Base-by-base conservation (phyloP, 2,888 invertebrate genomes). In the Helobdella robusta region DNA sequence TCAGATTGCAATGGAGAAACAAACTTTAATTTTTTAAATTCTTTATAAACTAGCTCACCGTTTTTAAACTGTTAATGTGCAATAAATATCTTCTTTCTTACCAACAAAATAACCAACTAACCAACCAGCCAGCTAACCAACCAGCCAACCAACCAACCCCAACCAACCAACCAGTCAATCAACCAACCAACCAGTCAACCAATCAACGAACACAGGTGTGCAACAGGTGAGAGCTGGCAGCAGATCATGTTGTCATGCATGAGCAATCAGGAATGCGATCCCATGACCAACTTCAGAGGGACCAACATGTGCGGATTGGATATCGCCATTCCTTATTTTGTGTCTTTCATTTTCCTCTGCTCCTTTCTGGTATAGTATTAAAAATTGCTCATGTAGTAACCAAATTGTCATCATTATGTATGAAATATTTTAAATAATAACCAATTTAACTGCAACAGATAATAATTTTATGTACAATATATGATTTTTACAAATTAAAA, bases 281-380 rank as follows among this genome's bases (percentile, higher is more conserved):
- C 85, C 1, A 69, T 73, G 52, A 76, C 77, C 5, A 67, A 70
- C 28, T 66, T 72, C 58, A 56, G 50, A 5, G 68, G 68, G 11
- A 67, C 70, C 30, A 71, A 73, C n/a, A 28, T 8, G 28, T 99
- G 98, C 82, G 98, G 98, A 71, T 91, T 92, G 73, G 91, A 92
- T 77, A 84, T 98, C 76, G 94, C 97, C 73, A 97, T 95, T 81
- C 89, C 88, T 6, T 70, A 70, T 66, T 72, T 72, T 36, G 70
- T 71, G 23, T 66, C 94, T 65, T 99, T 99, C 84, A 97, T 99
- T 82, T 99, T 99, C 84, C 90, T 99, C 83, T 98, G 97, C 84
- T 98, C 98, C 65, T 98, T 99, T 85, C 86, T 99, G 82, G 91
- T 91, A n/a, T n/a, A n/a, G n/a, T n/a, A n/a, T n/a, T n/a, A n/a